These are phyloP conservation scores for Charina bottae DNA, from an alignment of 2,113 vertebrate genomes.

Conservation along the genomic window DNA sequence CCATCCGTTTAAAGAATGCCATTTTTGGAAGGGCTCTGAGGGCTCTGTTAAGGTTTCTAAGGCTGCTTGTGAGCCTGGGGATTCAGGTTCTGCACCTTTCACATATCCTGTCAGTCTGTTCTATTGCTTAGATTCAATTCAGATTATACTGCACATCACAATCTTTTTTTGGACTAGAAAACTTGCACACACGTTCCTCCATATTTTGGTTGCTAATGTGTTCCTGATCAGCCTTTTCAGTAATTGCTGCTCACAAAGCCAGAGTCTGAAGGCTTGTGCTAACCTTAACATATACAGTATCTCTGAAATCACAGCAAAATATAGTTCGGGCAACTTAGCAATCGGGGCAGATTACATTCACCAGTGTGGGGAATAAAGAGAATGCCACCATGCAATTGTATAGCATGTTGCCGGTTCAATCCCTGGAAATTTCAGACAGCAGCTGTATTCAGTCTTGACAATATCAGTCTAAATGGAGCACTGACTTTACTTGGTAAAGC, in stretches of 20 bases:
- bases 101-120: neutral
- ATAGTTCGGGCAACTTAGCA: neutral
- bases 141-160: neutral
- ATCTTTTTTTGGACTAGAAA: neutral
- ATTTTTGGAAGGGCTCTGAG: neutral
- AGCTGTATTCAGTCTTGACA: neutral
- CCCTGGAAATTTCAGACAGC: neutral
- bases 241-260: neutral
- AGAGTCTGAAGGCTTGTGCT: neutral
- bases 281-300: neutral
- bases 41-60: neutral
- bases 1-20: neutral
- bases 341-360: neutral
- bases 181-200: neutral
- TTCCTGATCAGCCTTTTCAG: neutral
- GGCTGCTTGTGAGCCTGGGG: neutral
- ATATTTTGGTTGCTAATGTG: neutral
- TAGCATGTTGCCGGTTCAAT: neutral
- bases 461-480: neutral
- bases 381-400: neutral
- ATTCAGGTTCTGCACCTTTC: neutral
- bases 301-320: neutral
- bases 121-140: neutral
- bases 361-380: neutral
- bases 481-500: neutral